Evolutionary conservation across 1,140 invertebrate genomes (phyloP).

Genomic region (Limonius californicus): DNA sequence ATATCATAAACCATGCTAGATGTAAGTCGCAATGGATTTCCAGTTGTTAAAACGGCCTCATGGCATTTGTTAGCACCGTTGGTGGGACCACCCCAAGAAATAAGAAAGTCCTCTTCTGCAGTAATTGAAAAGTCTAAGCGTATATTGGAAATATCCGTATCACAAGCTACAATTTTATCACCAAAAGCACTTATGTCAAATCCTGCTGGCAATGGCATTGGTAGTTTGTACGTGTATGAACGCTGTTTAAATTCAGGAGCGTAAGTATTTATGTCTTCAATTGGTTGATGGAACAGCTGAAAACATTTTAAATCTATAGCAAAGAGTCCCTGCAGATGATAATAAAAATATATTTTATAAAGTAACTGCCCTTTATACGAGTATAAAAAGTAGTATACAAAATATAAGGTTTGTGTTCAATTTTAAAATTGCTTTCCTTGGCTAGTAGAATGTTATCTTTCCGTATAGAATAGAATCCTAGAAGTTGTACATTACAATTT

Average conservation of each 20-base stretch:
- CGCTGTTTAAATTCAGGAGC: conserved; percentile 15
- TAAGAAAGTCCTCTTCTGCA: conserved; percentile 7
- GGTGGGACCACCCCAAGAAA: not conserved
- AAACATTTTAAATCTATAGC: no score
- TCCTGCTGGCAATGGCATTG: conserved; percentile 33
- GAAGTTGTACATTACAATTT: no score
- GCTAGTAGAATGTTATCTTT: no score
- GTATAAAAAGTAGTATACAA: no score
- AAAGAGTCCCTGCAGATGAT: no score
- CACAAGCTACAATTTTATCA: conserved; percentile 21
- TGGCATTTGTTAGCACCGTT: not conserved
- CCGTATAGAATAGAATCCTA: no score
- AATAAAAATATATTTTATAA: no score
- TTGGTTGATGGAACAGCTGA: not conserved
- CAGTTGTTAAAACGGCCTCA: not conserved
- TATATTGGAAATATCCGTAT: conserved; percentile 35
- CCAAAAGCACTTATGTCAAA: conserved; percentile 23
- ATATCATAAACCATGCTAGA: not conserved
- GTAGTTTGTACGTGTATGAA: conserved; percentile 27
- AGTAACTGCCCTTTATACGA: no score
- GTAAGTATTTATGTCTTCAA: conserved; percentile 18
- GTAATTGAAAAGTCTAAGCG: conserved; percentile 28
- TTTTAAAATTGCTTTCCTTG: no score
- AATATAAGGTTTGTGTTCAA: no score
- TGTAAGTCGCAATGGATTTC: not conserved